Evolutionary conservation across 35 echinoderm and acorn worm species (phyloP), one percentile per base, ranked within the genome.

Genomic region (Acanthaster planci): DNA sequence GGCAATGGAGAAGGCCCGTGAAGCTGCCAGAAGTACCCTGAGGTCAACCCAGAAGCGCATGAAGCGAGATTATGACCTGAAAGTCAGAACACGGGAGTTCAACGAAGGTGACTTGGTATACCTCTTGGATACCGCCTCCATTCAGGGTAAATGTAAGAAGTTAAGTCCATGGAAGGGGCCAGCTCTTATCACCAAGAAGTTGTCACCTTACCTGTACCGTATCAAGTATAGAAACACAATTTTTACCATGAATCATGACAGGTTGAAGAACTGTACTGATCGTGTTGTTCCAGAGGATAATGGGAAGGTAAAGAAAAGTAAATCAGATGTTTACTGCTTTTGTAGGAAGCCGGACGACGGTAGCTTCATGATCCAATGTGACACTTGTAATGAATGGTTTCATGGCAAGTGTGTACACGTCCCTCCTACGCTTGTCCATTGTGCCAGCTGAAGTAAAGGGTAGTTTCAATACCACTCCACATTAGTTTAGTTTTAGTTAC

Each of bases 151-250:
- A 47, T 72, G 90, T 35, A 86, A 80, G 38, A 92, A 92, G 59
- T 39, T 92, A 21, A 53, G 57, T 36, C 87, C 87, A 16, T 84
- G 90, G 84, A 87, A 87, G 36, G 90, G 90, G 12, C 90, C 77
- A 18, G 84, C 75, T 27, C 16, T 92, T 27, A 92, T 92, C 22
- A 79, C 55, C 3, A 16, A 87, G 14, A 55, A 35, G 38, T 8
- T 80, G 0, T 76, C 81, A 29, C 84, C 90, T 7, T 92, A 87
- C 42, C 51, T 92, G 7, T 92, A 56, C 54, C 22, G 56, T 40
- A 84, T 92, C 18, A n/a, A 80, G 56, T 36, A 80, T 7, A 32
- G 84, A 1, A 86, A 87, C 60, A 82, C 1, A 38, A 44, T 80
- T 12, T 22, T 87, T 37, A 37, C 60, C 2, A 31, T 86, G 1